phyloP scores from a whole-genome alignment of 1,140 invertebrate species.

The Procambarus virginalis region DNA sequence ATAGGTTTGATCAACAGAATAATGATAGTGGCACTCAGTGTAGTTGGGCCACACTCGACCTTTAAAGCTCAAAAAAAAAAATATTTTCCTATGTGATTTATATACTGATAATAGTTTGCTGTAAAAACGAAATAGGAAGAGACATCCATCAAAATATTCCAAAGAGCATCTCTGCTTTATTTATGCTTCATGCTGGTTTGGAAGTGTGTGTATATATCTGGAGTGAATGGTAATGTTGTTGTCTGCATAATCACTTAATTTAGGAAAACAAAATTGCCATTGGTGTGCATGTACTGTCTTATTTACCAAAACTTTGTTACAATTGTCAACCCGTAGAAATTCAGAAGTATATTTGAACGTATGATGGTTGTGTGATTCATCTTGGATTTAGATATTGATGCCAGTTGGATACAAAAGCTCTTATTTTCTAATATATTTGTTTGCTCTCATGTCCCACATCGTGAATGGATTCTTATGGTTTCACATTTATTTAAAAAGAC shows the following conservation, averaged over 20 bases:
- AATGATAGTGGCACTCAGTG: slow-evolving; percentile 4
- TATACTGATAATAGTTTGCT: slow-evolving; percentile 33
- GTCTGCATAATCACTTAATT: neutral
- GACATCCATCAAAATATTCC: slow-evolving; percentile 57
- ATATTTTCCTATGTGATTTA: slow-evolving; percentile 60
- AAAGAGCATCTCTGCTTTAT: slow-evolving; percentile 41
- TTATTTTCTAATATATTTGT: neutral
- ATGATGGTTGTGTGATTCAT: neutral
- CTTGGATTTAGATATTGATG: neutral
- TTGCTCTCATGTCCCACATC: neutral
- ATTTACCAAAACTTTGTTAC: neutral
- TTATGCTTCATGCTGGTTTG: slow-evolving; percentile 19
- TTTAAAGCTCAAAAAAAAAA: slow-evolving; percentile 32
- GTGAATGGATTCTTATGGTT: neutral
- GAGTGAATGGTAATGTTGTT: neutral
- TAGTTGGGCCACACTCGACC: slow-evolving; percentile 41
- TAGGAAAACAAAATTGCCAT: neutral
- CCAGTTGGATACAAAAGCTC: neutral
- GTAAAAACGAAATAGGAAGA: slow-evolving; percentile 23
- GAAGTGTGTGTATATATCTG: neutral
- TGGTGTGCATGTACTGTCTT: neutral
- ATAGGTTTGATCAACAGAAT: neutral
- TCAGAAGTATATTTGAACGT: neutral
- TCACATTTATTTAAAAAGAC: neutral
- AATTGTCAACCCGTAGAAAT: neutral